A percentile compares a stretch with the other conserved stretches of the same genome.
These are phyloP conservation scores for Scaptodrosophila lebanonensis DNA, from an alignment of 1,140 invertebrate species.

Conservation along the genomic window DNA sequence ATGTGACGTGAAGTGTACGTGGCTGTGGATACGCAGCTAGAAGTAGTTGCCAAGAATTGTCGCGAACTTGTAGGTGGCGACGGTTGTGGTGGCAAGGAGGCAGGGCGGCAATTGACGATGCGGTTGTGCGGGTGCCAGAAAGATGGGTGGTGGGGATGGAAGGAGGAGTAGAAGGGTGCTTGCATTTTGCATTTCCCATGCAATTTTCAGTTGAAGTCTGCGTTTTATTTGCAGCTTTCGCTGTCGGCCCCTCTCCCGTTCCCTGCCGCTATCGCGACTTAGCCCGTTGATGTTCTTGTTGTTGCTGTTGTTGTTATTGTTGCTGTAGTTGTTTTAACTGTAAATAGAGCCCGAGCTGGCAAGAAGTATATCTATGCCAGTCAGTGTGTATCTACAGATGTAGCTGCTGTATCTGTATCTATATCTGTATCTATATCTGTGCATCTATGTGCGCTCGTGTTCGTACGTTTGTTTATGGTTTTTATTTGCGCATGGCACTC, in stretches of 20 bases:
- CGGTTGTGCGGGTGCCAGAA: constrained; percentile 35
- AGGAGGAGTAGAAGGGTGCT: constrained; percentile 11
- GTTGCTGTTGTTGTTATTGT: background rate
- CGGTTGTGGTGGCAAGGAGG: background rate
- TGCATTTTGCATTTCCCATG: constrained; percentile 34
- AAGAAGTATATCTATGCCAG: constrained; percentile 12
- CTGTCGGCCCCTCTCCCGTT: constrained; percentile 18
- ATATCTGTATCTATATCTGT: constrained; percentile 19
- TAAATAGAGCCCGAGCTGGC: constrained; percentile 10
- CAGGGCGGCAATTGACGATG: constrained; percentile 58
- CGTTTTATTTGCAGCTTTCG: background rate
- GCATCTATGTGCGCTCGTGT: constrained; percentile 28
- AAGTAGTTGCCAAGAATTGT: constrained; percentile 68
- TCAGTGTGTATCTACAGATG: background rate
- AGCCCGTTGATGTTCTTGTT: background rate
- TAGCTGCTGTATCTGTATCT: constrained; percentile 18
- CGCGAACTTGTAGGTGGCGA: constrained; percentile 36
- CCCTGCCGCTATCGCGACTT: constrained; percentile 42
- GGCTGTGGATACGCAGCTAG: constrained; percentile 43
- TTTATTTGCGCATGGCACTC: constrained; percentile 50
- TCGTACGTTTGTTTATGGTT: constrained; percentile 58
- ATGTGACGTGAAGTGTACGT: too few relatives aligned
- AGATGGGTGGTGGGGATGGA: too few relatives aligned
- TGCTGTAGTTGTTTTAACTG: constrained; percentile 15
- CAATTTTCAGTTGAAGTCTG: constrained; percentile 5